These are phyloP conservation scores for Intellagama lesueurii DNA, from an alignment of 2,797 vertebrate genomes.

Conservation along the genomic window DNA sequence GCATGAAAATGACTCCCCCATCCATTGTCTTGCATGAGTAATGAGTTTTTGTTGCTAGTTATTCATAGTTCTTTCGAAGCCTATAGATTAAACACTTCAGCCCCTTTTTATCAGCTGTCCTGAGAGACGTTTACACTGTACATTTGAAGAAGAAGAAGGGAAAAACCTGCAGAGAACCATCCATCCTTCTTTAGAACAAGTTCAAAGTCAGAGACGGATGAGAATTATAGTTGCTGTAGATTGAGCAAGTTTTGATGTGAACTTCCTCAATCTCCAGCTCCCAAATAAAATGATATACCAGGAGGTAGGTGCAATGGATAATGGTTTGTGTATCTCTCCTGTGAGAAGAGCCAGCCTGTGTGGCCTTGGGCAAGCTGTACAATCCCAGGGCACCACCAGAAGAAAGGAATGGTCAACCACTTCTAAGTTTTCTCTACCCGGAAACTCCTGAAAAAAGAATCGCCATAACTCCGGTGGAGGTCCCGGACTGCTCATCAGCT, in stretches of 20 bases:
- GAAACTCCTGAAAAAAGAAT: no score
- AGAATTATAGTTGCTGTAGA: neutral
- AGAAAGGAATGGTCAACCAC: no score
- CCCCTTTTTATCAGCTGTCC: constrained; percentile 47
- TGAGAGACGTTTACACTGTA: constrained; percentile 52
- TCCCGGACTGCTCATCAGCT: no score
- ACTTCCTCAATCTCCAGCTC: neutral
- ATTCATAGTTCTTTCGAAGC: constrained; percentile 53
- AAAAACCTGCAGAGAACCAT: constrained; percentile 31
- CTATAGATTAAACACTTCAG: constrained; percentile 50
- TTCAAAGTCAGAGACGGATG: constrained; percentile 6
- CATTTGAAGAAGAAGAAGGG: neutral
- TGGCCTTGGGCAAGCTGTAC: no score
- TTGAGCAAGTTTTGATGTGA: neutral
- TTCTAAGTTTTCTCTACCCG: no score
- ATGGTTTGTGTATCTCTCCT: no score
- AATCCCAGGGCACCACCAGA: no score
- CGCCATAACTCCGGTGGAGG: no score
- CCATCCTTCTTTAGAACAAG: constrained; percentile 42
- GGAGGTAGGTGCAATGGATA: no score
- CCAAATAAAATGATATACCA: neutral
- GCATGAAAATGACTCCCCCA: constrained; percentile 24
- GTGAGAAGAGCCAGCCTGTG: no score
- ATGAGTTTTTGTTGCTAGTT: constrained; percentile 31
- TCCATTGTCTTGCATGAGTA: constrained; percentile 38